Conservation (phyloP, 2,797 vertebrate genomes). For the Tenualosa thibaudeaui region DNA sequence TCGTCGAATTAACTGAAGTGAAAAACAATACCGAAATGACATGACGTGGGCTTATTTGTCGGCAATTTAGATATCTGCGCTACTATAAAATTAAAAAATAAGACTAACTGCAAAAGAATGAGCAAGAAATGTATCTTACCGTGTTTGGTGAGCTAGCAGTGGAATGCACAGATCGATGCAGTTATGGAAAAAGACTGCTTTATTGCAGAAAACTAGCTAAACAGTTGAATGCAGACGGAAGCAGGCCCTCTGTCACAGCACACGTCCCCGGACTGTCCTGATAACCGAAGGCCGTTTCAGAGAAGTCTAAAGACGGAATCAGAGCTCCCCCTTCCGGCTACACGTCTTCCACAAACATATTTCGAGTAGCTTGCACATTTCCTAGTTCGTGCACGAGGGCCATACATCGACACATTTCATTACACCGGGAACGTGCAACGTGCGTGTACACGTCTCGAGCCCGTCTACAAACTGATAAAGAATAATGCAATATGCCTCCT, state of each 20-base stretch:
- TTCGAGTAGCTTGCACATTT: conserved; percentile 24
- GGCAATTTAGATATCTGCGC: not conserved
- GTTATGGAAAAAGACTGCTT: not conserved
- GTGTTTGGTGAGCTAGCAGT: conserved; percentile 24
- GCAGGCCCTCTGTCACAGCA: conserved; percentile 65
- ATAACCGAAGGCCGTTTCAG: conserved; percentile 46
- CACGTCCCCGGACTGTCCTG: conserved; percentile 55
- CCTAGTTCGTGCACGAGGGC: conserved; percentile 42
- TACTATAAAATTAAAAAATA: not conserved
- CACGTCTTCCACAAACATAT: conserved; percentile 34
- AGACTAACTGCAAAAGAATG: not conserved
- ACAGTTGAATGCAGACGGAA: conserved; percentile 63
- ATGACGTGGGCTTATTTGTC: conserved; percentile 60
- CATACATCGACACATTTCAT: conserved; percentile 22
- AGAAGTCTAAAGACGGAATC: conserved; percentile 43
- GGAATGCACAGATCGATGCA: not conserved
- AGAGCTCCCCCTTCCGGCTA: conserved; percentile 54
- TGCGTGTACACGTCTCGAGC: conserved; percentile 14
- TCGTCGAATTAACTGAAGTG: conserved; percentile 32
- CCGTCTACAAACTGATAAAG: not conserved
- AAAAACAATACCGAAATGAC: conserved; percentile 47
- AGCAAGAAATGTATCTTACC: conserved; percentile 43
- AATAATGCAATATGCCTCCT: not conserved
- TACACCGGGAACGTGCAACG: conserved; percentile 40
- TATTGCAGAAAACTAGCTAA: conserved; percentile 6